Conservation (phyloP, 1,140 invertebrate species). For the Danaus plexippus region DNA sequence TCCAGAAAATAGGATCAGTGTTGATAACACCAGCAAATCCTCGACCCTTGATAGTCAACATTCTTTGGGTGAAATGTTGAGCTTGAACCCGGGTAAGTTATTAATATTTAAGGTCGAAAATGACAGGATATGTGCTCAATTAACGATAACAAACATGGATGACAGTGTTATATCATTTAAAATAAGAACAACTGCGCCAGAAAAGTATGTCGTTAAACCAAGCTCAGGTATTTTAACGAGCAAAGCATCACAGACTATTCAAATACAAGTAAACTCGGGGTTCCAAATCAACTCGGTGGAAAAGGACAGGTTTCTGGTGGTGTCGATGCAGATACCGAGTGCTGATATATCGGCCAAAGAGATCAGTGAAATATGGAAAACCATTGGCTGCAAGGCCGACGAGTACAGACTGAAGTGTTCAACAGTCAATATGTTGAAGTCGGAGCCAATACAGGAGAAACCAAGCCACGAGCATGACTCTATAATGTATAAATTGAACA, state of each 20-base stretch:
- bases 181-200: constrained; percentile 34
- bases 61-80: constrained; percentile 26
- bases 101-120: constrained; percentile 25
- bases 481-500: constrained; percentile 14
- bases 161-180: constrained; percentile 31
- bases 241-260: constrained; percentile 23
- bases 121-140: constrained; percentile 23
- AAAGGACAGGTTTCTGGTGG: constrained; percentile 34
- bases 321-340: constrained; percentile 27
- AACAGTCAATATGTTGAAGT: constrained; percentile 9
- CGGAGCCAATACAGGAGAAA: neutral
- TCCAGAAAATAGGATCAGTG: constrained; percentile 21
- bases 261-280: constrained; percentile 27
- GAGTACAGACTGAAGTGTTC: constrained; percentile 33
- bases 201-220: constrained; percentile 31
- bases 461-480: constrained; percentile 14
- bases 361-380: constrained; percentile 30
- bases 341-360: constrained; percentile 24
- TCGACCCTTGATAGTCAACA: constrained; percentile 9
- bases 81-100: constrained; percentile 22
- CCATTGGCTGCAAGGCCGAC: constrained; percentile 20
- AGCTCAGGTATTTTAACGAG: constrained; percentile 23
- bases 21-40: constrained; percentile 11
- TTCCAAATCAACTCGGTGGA: constrained; percentile 27
- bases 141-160: constrained; percentile 34